These are phyloP conservation scores for Tetragonula clypearis DNA, from an alignment of 1,140 invertebrate genomes.

Conservation along the genomic window DNA sequence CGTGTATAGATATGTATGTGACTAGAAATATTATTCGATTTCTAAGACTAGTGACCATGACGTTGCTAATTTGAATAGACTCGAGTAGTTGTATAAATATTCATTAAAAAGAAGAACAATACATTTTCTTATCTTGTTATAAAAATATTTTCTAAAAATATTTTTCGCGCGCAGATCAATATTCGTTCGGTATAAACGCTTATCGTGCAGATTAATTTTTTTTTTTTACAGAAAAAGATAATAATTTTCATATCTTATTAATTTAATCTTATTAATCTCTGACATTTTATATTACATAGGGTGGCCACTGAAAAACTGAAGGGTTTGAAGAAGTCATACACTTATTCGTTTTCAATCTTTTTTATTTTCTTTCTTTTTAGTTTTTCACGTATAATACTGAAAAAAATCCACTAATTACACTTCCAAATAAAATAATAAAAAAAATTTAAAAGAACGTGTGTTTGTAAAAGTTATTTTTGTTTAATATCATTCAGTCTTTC, in stretches of 20 bases:
- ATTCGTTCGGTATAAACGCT: not conserved
- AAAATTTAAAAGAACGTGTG: no score
- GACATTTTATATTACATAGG: not conserved
- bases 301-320: no score
- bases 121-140: not conserved
- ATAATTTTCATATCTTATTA: not conserved
- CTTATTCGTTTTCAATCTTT: not conserved
- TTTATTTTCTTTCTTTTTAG: not conserved
- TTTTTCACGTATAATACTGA: not conserved
- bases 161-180: not conserved
- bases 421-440: no score
- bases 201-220: not conserved
- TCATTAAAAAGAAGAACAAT: not conserved
- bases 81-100: not conserved
- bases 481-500: no score
- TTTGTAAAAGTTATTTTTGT: no score
- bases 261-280: not conserved
- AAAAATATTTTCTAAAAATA: not conserved
- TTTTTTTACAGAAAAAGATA: not conserved
- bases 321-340: no score
- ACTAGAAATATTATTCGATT: constrained; percentile 17
- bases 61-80: not conserved
- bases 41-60: not conserved
- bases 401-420: no score
- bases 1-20: not conserved